Evolutionary conservation across 1,140 invertebrate species (phyloP), one percentile per base, ranked within the genome.

Genomic region (Temnothorax longispinosus): DNA sequence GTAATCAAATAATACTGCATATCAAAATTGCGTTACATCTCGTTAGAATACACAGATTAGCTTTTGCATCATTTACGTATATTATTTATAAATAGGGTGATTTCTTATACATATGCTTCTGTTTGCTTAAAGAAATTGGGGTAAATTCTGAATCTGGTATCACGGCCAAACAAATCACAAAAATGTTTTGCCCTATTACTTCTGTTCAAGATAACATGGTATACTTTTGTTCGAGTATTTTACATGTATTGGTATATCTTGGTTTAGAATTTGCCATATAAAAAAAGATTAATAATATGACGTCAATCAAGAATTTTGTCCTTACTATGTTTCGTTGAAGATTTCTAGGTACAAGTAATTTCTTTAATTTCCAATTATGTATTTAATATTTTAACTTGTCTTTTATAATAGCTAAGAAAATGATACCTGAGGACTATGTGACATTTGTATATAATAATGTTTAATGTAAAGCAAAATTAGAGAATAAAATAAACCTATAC

Each of bases 1-100:
- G n/a, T 47, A 47, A n/a, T 82, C 18, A 58, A 21, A 58, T 82
- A 82, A 82, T 82, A 82, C 80, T 82, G 67, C 27, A 18, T 82
- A 74, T 82, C 38, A 82, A 74, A 82, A 82, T 82, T 60, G 27
- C 78, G 3, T 54, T 69, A 54, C 21, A 27, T 72, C 27, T 74
- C 41, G 4, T 47, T 82, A 58, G 21, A 81, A 44, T 56, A 56
- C 10, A 21, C 8, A 50, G 13, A 47, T 82, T 15, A 72, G n/a
- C 56, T 81, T 82, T 44, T 44, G 35, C 8, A 35, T 58, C 18
- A 35, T 74, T 74, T 82, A 35, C 7, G 21, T 58, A 82, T 65
- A 44, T 56, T 56, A 7, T 80, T 80, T 13, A 67, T 41, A 10
- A 58, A 38, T 64, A 56, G 38, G 64, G 67, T 44, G 27, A 69